These are phyloP conservation scores for Dolichomitus sp. DNA, from an alignment of 2,888 invertebrate species.

Conservation along the genomic window DNA sequence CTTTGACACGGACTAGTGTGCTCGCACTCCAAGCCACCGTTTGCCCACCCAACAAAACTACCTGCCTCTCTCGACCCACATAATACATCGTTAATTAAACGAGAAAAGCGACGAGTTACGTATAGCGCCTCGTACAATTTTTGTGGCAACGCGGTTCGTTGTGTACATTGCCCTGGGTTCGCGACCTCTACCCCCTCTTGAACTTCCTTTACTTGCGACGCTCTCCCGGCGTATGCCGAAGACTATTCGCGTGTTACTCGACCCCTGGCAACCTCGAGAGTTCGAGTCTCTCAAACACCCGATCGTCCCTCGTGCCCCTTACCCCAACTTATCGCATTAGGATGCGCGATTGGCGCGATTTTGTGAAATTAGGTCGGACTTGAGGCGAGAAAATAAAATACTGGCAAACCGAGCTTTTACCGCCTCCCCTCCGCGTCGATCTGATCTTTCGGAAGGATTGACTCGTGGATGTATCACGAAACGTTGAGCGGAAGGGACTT, in stretches of 20 bases:
- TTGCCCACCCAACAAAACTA: constrained; percentile 1
- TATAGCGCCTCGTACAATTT: neutral
- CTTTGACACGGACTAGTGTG: constrained; percentile 51
- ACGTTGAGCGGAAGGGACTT: constrained; percentile 11
- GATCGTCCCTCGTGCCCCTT: neutral
- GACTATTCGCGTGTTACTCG: constrained; percentile 6
- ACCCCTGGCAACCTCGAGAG: neutral
- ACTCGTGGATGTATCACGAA: constrained; percentile 6
- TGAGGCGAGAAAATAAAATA: neutral
- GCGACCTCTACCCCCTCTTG: constrained; percentile 62
- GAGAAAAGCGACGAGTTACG: constrained; percentile 55
- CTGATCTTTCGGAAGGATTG: constrained; percentile 3
- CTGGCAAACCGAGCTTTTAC: neutral
- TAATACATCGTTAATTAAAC: constrained; percentile 66
- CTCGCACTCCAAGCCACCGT: neutral
- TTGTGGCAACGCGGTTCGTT: neutral
- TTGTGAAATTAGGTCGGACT: neutral
- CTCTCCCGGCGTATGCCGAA: constrained; percentile 4
- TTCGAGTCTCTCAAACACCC: neutral
- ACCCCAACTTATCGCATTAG: neutral
- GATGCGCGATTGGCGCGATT: neutral
- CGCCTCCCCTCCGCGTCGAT: neutral
- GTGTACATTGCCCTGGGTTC: constrained; percentile 64
- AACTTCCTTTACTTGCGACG: constrained; percentile 54
- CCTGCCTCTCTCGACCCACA: constrained; percentile 59